Conservation (phyloP, 2,797 vertebrate species). For the Potorous gilbertii region DNA sequence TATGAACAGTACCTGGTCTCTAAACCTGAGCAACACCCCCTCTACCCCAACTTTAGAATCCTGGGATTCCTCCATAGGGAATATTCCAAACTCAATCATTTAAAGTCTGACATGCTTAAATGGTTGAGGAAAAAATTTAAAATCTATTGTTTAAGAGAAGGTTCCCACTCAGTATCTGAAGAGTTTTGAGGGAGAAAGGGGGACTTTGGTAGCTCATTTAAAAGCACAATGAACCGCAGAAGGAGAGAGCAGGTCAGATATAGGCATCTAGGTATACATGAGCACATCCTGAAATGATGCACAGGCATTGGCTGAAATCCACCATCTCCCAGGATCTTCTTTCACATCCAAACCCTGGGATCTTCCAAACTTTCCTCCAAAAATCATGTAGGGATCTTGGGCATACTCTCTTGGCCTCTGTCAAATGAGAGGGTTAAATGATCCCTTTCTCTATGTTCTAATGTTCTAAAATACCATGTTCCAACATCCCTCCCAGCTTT, state of each 20-base stretch:
- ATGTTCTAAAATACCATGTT: background rate
- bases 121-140: slow-evolving; percentile 55
- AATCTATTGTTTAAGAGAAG: slow-evolving; percentile 9
- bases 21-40: too few relatives aligned
- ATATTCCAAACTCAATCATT: slow-evolving; percentile 18
- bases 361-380: background rate
- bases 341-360: background rate
- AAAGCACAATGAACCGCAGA: slow-evolving; percentile 37
- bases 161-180: too few relatives aligned
- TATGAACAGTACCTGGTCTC: background rate
- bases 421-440: background rate
- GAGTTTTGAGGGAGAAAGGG: background rate
- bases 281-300: background rate
- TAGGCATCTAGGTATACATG: background rate
- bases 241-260: background rate
- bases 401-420: background rate
- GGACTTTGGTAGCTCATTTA: background rate
- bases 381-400: background rate
- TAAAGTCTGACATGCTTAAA: slow-evolving; percentile 33
- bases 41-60: background rate
- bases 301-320: background rate
- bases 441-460: background rate
- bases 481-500: background rate
- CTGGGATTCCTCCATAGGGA: background rate
- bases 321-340: background rate